Base-by-base conservation (phyloP, 2,888 invertebrate genomes). In the Amblyjoppa proteus region DNA sequence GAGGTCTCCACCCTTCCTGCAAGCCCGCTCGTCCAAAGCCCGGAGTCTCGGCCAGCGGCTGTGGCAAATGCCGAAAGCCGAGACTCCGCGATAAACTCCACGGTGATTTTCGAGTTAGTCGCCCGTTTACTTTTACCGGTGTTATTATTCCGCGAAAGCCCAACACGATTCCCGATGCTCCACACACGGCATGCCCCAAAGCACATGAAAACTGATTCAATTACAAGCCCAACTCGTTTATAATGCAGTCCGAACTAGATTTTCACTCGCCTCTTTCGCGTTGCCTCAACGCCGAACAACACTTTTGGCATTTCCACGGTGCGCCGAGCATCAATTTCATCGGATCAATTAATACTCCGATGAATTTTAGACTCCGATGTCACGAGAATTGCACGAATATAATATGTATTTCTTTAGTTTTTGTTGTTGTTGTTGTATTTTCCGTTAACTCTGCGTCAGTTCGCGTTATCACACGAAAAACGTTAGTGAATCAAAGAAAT, bases 21-120 rank as follows among this genome's bases (percentile, higher is more conserved):
- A 53, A n/a, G 20, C 70, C 74, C 51, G 34, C 61, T 49, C 25
- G 34, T 16, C 20, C 69, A 45, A 41, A 45, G 16, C 41, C 41
- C 69, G 64, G 31, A 64, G 38, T 66, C 71, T 34, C 76, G 69
- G 3, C 11, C 28, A 58, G 28, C 58, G 28, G 9, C 49, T 34
- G 61, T 45, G 61, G 61, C 34, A 64, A 49, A 75, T 45, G n/a
- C 20, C 20, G 66, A 77, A 66, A 77, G 71, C 66, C 28, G 82
- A 82, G 64, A 64, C 77, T 77, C n/a, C 71, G 71, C 66, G 82
- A 82, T 77, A 66, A 53, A 66, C 82, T 51, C 64, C n/a, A 28
- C 34, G 69, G 34, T 70, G 71, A 82, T 56, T 66, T 82, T 76
- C 56, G 70, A 51, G 68, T 76, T 75, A n/a, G n/a, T 64, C 20